Evolutionary conservation across 1,140 invertebrate genomes (phyloP), one percentile per base, ranked within the genome.

Genomic region (Drosophila yakuba): DNA sequence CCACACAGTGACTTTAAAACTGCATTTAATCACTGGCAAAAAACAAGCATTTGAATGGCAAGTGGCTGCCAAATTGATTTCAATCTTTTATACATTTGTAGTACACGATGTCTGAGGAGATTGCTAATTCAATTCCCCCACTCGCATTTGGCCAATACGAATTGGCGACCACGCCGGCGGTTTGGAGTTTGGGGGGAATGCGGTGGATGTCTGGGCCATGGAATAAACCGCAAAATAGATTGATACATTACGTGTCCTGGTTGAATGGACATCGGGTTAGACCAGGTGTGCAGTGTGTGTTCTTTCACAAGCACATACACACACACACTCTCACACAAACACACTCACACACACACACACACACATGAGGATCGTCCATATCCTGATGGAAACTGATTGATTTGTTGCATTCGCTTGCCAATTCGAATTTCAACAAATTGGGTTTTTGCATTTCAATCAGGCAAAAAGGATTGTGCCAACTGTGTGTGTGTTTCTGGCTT

Each of bases 361-460:
- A 56, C 54, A 56, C n/a, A 14, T 39, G 38, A 4, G 38, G 38
- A 39, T 14, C 3, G 14, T 57, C 59, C 7, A 48, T 32, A 48
- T 55, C 28, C 59, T 39, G 75, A 45, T 64, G 60, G 59, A 47
- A 64, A 55, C 61, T 86, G 82, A 86, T 85, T 82, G 78, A 85
- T 88, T 82, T 85, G 69, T 61, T 64, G 77, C 67, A 81, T 81
- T 84, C 68, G 56, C 60, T 44, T 75, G 77, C 61, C 82, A 79
- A 83, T 80, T 55, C 56, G 71, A 80, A 72, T 80, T 80, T 83
- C 75, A 82, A 76, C 83, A 88, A 82, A 86, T 86, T 86, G 78
- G 61, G 43, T 76, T 86, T 88, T 76, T 82, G 71, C 75, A 86
- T 88, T 86, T 86, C 80, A 86, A 88, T 86, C 82, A 80, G 83